Conservation (phyloP, 2,888 invertebrate genomes). For the Chorisops tibialis region DNA sequence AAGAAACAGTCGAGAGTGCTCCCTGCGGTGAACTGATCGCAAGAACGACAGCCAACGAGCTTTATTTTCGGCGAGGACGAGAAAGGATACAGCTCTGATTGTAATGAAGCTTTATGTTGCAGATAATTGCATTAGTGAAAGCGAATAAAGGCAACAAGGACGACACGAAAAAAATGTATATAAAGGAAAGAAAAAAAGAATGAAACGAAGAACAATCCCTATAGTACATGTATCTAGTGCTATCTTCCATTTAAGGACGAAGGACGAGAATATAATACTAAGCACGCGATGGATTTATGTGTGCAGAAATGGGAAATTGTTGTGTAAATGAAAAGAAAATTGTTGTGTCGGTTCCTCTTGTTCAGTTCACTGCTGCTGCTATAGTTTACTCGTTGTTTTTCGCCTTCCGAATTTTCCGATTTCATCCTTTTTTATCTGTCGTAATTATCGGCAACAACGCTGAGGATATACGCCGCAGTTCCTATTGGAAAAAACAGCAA, state of each 20-base stretch:
- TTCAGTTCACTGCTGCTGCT: neutral
- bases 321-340: conserved; percentile 26
- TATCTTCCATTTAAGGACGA: neutral
- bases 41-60: too few species aligned
- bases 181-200: neutral
- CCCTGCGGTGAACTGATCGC: too few species aligned
- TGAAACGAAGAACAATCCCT: neutral
- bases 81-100: conserved; percentile 22
- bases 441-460: neutral
- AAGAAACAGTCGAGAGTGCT: too few species aligned
- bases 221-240: neutral
- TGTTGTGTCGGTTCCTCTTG: neutral
- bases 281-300: neutral
- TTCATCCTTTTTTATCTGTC: neutral
- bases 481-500: too few species aligned
- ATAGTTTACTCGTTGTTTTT: neutral
- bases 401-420: neutral
- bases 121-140: conserved; percentile 35
- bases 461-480: neutral
- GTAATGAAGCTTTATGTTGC: conserved; percentile 36
- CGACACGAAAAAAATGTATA: neutral
- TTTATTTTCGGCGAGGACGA: neutral
- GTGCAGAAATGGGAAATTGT: conserved; percentile 22
- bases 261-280: neutral
- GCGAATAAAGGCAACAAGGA: conserved; percentile 2